These are phyloP conservation scores for Poeciliopsis turneri DNA, from an alignment of 2,797 vertebrate genomes.

Conservation along the genomic window DNA sequence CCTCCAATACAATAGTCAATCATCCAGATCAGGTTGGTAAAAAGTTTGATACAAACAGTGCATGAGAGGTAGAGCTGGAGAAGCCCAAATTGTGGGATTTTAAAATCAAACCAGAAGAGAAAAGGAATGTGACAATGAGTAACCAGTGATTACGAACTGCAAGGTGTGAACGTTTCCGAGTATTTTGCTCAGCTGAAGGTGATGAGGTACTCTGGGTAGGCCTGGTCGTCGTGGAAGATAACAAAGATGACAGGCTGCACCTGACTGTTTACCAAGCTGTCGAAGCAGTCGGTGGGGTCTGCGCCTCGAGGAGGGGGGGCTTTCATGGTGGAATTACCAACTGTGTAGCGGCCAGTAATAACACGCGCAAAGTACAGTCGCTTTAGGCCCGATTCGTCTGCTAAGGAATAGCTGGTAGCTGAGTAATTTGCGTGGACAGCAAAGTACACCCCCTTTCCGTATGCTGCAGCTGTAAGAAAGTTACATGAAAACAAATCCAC, in stretches of 20 bases:
- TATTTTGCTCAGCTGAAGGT: constrained; percentile 58
- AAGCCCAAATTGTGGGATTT: background rate
- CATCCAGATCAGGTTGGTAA: background rate
- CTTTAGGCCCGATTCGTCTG: constrained; percentile 36
- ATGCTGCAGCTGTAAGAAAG: constrained; percentile 29
- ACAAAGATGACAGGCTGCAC: constrained; percentile 68
- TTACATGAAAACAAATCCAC: background rate
- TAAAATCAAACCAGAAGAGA: background rate
- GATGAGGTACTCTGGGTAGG: constrained; percentile 76
- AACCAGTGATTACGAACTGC: background rate
- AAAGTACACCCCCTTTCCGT: constrained; percentile 74
- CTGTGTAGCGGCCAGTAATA: constrained; percentile 66
- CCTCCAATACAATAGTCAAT: background rate
- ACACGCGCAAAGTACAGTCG: constrained; percentile 69
- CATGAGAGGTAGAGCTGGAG: background rate
- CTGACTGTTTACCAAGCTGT: constrained; percentile 68
- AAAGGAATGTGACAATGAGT: background rate
- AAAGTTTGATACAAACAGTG: background rate
- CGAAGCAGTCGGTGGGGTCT: constrained; percentile 61
- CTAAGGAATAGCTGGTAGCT: background rate
- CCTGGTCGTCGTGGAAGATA: constrained; percentile 77
- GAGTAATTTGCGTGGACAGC: constrained; percentile 69
- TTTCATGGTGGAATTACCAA: constrained; percentile 1
- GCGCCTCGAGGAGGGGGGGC: constrained; percentile 45
- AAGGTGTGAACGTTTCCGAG: background rate